A percentile compares a stretch with the other conserved stretches of the same genome.
Conservation (phyloP, 2,888 invertebrate genomes). For the Meganola albula region DNA sequence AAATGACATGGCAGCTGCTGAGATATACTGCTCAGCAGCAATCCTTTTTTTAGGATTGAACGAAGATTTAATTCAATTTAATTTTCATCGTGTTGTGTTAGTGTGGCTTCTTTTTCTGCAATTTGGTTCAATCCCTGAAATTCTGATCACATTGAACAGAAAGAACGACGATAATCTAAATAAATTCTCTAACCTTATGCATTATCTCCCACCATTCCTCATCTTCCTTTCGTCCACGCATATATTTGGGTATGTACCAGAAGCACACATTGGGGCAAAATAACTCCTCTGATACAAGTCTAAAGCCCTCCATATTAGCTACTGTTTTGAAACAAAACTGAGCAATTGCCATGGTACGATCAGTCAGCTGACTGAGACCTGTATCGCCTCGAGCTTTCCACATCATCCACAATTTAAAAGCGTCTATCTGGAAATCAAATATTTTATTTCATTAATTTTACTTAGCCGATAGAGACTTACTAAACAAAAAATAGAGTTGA, state of each 20-base stretch:
- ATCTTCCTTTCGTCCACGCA: slow-evolving; percentile 60
- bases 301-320: slow-evolving; percentile 74
- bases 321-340: slow-evolving; percentile 77
- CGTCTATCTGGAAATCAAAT: slow-evolving; percentile 80
- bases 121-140: too few relatives aligned
- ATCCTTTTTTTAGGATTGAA: too few relatives aligned
- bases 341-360: slow-evolving; percentile 80
- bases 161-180: too few relatives aligned
- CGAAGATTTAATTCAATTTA: too few relatives aligned
- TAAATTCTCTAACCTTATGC: slow-evolving; percentile 63
- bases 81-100: too few relatives aligned
- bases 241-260: slow-evolving; percentile 86
- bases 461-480: too few relatives aligned
- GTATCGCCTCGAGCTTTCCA: slow-evolving; percentile 88
- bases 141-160: too few relatives aligned
- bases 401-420: slow-evolving; percentile 95
- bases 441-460: too few relatives aligned
- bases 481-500: too few relatives aligned
- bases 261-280: slow-evolving; percentile 93
- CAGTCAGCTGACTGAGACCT: slow-evolving; percentile 78
- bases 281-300: slow-evolving; percentile 73
- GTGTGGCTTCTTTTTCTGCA: too few relatives aligned
- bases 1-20: too few relatives aligned
- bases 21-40: too few relatives aligned
- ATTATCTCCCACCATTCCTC: slow-evolving; percentile 72